Evolutionary conservation across 1,140 invertebrate genomes (phyloP).

Genomic region (Theocolax elegans): DNA sequence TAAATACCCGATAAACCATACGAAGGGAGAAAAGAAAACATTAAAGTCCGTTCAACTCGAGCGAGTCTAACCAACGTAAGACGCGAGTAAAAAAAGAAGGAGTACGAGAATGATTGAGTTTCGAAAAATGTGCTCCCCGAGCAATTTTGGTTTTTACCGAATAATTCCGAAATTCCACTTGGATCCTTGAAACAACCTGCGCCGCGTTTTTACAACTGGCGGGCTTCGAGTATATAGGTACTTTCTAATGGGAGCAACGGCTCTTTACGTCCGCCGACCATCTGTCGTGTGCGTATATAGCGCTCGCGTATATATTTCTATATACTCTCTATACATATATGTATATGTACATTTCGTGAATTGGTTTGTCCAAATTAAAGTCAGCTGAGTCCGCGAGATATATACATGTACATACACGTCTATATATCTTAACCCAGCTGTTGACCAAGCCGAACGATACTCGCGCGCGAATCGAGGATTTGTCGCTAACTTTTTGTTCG

Average conservation of each 20-base stretch:
- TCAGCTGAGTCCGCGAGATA: constrained; percentile 60
- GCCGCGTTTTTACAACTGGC: constrained; percentile 63
- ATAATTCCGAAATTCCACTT: constrained; percentile 26
- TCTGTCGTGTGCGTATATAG: constrained; percentile 56
- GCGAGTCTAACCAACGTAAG: no score
- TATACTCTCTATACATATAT: background rate
- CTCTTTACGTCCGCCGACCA: constrained; percentile 63
- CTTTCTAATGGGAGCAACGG: constrained; percentile 68
- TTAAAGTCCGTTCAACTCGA: no score
- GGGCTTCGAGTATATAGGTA: constrained; percentile 30
- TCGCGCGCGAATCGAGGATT: no score
- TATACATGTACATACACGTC: constrained; percentile 10
- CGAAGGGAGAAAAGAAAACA: no score
- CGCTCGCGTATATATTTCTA: constrained; percentile 1
- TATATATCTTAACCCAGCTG: constrained; percentile 34
- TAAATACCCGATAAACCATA: no score
- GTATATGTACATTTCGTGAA: constrained; percentile 37
- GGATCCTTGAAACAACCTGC: constrained; percentile 59
- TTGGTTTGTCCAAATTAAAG: constrained; percentile 66
- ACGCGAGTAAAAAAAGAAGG: no score
- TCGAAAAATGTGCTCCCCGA: no score
- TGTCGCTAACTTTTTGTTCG: no score
- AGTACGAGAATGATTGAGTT: no score
- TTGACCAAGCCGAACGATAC: constrained; percentile 20
- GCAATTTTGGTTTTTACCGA: background rate